Evolutionary conservation across 2,113 vertebrate genomes (phyloP), one percentile per base, ranked within the genome.

Genomic region (Thunnus thynnus): DNA sequence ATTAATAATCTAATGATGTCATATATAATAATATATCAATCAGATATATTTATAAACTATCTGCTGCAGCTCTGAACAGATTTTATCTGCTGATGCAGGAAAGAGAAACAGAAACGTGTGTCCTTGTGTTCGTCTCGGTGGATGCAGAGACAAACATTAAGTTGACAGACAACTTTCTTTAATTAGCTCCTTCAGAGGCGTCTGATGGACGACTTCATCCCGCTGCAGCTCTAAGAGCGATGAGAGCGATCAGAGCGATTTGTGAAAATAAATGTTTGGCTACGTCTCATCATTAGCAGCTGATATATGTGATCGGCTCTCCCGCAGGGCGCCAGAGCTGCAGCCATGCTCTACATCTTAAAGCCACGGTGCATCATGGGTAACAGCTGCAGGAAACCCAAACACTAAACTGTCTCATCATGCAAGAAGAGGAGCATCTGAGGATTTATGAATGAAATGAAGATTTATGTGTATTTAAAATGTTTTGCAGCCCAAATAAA

Each of bases 191-290:
- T 78, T 78, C 36, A 73, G 75, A n/a, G 76, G 67, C 76, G 61
- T 82, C 62, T 89, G 90, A 89, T 90, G 78, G 57, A 85, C 84
- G 22, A 52, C 74, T 75, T 78, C 41, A 76, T 87, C 72, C 51
- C 8, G 3, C 32, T 3, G 27, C 27, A 30, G 71, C 82, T 88
- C 86, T 66, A 46, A 62, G 82, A 80, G 75, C 54, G 70, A 80
- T 90, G 72, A 74, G 54, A 80, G 58, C 54, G 70, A 80, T 90
- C 76, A 74, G 54, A 80, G 58, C 22, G 20, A 79, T 76, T 71
- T 27, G 50, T 46, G 65, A 87, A 88, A 83, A 87, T 86, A 88
- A 84, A 85, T 78, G 78, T 87, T 83, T 84, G 67, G 74, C 73
- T 46, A 70, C 86, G 72, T 85, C 63, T 68, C 30, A 67, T 88